Conservation (phyloP, 2,113 vertebrate genomes). For the Phodopus roborovskii region DNA sequence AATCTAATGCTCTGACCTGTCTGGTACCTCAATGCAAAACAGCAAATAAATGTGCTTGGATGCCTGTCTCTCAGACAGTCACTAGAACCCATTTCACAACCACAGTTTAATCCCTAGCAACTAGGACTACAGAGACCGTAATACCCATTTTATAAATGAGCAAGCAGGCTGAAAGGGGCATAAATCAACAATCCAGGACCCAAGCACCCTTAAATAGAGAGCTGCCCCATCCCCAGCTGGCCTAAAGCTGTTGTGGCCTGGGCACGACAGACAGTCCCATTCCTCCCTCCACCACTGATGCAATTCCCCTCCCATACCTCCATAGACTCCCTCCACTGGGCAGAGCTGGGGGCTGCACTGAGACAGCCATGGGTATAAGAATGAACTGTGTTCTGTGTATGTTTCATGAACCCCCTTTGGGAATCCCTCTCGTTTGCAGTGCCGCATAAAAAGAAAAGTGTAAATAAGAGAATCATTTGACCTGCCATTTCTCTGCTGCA, state of each 20-base stretch:
- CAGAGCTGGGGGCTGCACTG: not conserved
- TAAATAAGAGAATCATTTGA: constrained; percentile 76
- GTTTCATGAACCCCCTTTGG: constrained; percentile 20
- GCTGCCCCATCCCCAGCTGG: not conserved
- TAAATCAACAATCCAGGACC: not conserved
- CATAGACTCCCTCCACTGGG: not conserved
- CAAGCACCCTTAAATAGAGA: not conserved
- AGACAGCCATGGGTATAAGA: not conserved
- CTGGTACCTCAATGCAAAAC: not conserved
- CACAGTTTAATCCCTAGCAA: not conserved
- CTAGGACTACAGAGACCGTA: not conserved
- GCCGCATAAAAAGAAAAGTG: constrained; percentile 53
- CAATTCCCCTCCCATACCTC: not conserved
- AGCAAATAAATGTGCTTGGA: not conserved
- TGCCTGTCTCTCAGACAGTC: not conserved
- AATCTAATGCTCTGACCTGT: not conserved
- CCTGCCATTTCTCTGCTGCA: constrained; percentile 40
- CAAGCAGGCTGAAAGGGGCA: not conserved
- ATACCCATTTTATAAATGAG: not conserved
- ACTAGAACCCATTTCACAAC: not conserved
- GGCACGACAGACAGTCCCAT: not conserved
- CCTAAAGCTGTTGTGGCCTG: not conserved
- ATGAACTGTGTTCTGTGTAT: not conserved
- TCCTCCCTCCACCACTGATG: not conserved
- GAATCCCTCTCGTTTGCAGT: constrained; percentile 30